Conservation (phyloP, 2,888 invertebrate genomes). For the Eudemis profundana region DNA sequence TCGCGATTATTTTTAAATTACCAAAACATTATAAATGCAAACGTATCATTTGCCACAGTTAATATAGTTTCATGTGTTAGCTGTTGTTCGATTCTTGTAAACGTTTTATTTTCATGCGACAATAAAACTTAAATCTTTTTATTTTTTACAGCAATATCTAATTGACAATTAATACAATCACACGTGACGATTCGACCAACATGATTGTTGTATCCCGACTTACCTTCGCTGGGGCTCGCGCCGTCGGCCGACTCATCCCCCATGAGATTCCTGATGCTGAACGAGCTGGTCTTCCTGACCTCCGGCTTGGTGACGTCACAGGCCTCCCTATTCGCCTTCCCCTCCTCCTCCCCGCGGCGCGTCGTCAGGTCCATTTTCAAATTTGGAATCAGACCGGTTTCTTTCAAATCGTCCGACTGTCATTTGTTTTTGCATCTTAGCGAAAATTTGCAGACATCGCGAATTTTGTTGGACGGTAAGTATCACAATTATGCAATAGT, state of each 20-base stretch:
- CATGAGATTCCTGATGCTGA: constrained; percentile 77
- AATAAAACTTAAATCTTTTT: too few species aligned
- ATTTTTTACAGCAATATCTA: too few species aligned
- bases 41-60: too few species aligned
- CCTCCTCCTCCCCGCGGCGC: constrained; percentile 71
- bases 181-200: too few species aligned
- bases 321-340: constrained; percentile 67
- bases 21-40: too few species aligned
- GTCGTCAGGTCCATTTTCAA: constrained; percentile 82
- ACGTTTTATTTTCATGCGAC: too few species aligned
- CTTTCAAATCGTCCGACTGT: constrained; percentile 46
- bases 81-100: too few species aligned
- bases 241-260: constrained; percentile 73
- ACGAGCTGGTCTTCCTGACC: constrained; percentile 70
- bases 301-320: constrained; percentile 70
- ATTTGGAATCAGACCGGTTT: constrained; percentile 48
- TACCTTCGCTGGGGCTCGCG: constrained; percentile 67
- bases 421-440: constrained; percentile 50
- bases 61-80: too few species aligned
- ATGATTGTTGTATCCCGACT: constrained; percentile 55
- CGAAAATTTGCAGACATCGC: constrained; percentile 24
- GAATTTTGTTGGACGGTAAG: constrained; percentile 7
- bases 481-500: background rate
- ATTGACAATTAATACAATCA: too few species aligned
- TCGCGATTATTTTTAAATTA: too few species aligned